A percentile compares a stretch with the other conserved stretches of the same genome.
These are phyloP conservation scores for Diuraphis noxia DNA, from an alignment of 1,140 invertebrate genomes.

Conservation along the genomic window DNA sequence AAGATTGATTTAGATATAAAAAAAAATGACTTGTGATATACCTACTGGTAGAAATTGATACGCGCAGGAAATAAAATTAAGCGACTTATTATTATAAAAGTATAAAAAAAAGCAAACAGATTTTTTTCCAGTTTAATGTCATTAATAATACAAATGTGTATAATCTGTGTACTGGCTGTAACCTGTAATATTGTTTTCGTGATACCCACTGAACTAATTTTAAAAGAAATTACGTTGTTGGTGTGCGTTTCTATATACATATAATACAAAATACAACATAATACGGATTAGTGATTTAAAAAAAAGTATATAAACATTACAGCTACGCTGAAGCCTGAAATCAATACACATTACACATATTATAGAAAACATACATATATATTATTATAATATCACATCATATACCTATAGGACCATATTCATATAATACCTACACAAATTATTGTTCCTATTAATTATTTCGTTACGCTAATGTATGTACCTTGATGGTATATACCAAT, in stretches of 20 bases:
- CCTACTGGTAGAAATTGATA: neutral
- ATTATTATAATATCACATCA: too few relatives aligned
- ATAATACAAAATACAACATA: neutral
- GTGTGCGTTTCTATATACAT: neutral
- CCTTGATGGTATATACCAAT: too few relatives aligned
- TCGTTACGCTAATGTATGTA: too few relatives aligned
- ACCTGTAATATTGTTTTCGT: neutral
- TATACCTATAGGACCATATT: too few relatives aligned
- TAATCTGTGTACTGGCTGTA: neutral
- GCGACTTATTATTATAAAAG: neutral
- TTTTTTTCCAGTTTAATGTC: neutral
- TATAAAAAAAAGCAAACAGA: neutral
- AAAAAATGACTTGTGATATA: neutral
- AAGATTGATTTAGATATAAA: neutral
- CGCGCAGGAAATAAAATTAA: neutral
- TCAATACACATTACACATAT: neutral
- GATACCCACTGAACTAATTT: constrained; percentile 11
- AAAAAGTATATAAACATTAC: neutral
- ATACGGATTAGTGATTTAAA: neutral
- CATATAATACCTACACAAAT: too few relatives aligned
- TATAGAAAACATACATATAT: neutral
- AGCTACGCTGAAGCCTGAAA: neutral
- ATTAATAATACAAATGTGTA: neutral
- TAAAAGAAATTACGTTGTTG: neutral
- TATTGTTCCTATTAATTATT: too few relatives aligned